Evolutionary conservation across 2,113 vertebrate species (phyloP).

Genomic region (Odocoileus virginianus): DNA sequence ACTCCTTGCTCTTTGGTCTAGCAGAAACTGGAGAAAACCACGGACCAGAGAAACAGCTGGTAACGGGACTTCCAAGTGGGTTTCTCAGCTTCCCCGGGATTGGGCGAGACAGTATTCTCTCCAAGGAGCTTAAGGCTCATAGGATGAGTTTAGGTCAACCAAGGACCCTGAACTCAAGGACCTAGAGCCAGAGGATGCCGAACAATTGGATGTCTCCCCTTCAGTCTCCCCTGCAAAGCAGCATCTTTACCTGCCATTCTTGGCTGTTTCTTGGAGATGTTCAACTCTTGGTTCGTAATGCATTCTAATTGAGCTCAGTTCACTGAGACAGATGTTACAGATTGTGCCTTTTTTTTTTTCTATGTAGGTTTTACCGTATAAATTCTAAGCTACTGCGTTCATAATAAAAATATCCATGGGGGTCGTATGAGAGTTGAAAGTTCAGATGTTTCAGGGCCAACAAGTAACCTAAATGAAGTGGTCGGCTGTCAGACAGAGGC

Average conservation of each 20-base stretch:
- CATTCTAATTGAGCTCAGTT: not conserved
- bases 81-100: not conserved
- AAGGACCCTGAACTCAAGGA: not conserved
- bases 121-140: not conserved
- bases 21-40: too few relatives aligned
- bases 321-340: not conserved
- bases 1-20: not conserved
- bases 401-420: not conserved
- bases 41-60: not conserved
- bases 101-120: not conserved
- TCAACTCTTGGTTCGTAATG: too few relatives aligned
- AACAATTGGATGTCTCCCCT: not conserved
- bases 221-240: too few relatives aligned
- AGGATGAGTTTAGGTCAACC: not conserved
- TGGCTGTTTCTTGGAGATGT: not conserved
- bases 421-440: not conserved
- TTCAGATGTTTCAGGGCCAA: not conserved
- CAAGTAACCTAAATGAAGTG: not conserved
- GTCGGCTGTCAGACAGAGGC: rapidly evolving
- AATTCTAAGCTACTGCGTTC: not conserved
- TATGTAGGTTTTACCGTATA: not conserved
- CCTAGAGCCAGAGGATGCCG: not conserved
- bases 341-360: not conserved
- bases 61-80: too few relatives aligned
- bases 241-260: not conserved